phyloP scores from a whole-genome alignment of 2,888 invertebrate genomes.

The Galeruca laticollis region DNA sequence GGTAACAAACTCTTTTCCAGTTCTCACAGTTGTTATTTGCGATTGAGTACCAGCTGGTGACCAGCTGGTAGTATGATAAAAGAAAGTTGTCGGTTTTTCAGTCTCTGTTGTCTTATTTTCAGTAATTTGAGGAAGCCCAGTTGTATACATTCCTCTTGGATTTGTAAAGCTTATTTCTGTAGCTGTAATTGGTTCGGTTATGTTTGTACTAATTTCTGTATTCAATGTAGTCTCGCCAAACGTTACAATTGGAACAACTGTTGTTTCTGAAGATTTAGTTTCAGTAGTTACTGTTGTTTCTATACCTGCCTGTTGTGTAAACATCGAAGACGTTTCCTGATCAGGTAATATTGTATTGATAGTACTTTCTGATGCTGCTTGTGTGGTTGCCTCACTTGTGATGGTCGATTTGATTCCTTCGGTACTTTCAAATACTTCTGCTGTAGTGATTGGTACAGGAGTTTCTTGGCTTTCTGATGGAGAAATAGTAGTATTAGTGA shows the following conservation, averaged over 20 bases:
- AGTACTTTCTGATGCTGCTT: background rate
- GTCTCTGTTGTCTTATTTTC: background rate
- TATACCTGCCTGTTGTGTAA: too few species aligned
- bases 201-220: too few species aligned
- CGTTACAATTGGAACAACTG: too few species aligned
- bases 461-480: background rate
- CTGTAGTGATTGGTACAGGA: background rate
- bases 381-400: background rate
- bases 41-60: background rate
- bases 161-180: too few species aligned
- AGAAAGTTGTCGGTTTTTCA: background rate
- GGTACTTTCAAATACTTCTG: background rate
- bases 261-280: too few species aligned
- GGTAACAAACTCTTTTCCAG: conserved; percentile 27
- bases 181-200: too few species aligned
- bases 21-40: conserved; percentile 8
- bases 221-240: too few species aligned
- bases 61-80: background rate
- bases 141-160: conserved; percentile 1
- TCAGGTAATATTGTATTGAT: background rate
- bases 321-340: too few species aligned
- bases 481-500: too few species aligned
- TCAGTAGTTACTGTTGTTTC: too few species aligned
- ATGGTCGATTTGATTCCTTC: background rate
- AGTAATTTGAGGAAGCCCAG: conserved; percentile 1